Conservation (phyloP, 2,888 invertebrate species). For the Drosophila buzzatii region DNA sequence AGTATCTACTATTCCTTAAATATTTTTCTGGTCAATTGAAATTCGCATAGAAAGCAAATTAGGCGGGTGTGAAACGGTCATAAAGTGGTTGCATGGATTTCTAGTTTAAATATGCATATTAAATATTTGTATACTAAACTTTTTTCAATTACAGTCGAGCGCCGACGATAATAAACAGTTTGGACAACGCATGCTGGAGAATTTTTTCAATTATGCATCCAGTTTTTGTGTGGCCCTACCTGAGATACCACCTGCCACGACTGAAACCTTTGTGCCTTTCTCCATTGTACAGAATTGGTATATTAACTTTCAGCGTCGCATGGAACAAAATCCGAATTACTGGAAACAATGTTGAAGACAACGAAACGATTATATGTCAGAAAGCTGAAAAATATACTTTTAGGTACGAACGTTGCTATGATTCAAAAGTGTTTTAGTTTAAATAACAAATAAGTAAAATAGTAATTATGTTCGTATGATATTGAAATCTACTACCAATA, state of each 20-base stretch:
- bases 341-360: conserved; percentile 88
- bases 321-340: conserved; percentile 96
- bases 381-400: conserved; percentile 12
- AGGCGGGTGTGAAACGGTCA: background rate
- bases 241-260: conserved; percentile 92
- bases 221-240: conserved; percentile 94
- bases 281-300: conserved; percentile 97
- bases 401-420: conserved; percentile 25
- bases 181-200: conserved; percentile 96
- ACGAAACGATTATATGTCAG: background rate
- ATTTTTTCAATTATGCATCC: conserved; percentile 95
- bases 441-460: background rate
- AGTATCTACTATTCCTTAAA: too few species aligned
- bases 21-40: background rate
- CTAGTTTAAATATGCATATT: background rate
- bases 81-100: background rate
- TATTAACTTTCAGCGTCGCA: conserved; percentile 94
- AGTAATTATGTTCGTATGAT: conserved; percentile 5
- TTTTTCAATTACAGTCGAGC: conserved; percentile 73
- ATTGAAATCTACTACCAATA: background rate
- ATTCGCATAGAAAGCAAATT: background rate
- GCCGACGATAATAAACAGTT: conserved; percentile 88
- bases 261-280: conserved; percentile 93
- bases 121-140: background rate
- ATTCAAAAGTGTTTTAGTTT: conserved; percentile 23